Base-by-base conservation (phyloP, 2,797 vertebrate species). In the Xenops minutus region DNA sequence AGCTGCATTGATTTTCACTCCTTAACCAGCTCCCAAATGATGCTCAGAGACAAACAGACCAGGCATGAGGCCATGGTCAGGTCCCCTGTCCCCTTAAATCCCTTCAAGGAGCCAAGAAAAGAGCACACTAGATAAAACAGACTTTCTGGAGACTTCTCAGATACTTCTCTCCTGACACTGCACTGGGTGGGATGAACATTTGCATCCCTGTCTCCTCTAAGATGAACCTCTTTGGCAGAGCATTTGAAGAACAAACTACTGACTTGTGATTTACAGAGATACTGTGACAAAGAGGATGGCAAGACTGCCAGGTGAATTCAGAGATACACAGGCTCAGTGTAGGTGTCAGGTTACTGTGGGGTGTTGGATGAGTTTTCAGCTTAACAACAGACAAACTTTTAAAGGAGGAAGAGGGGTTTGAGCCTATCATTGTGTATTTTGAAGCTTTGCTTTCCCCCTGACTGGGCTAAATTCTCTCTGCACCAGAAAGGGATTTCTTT, bases 31-130 rank as follows among this genome's bases (percentile, higher is more conserved):
- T 82, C 71, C 48, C 2, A 3, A 36, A 56, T 0, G 4, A n/a
- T 14, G 9, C 55, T 88, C 29, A n/a, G 75, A 63, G 29, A 48
- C 22, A 23, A 79, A 23, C 4, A 76, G 51, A 41, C 4, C 36
- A 82, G 44, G 10, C 1, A 1, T 26, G 37, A 44, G 19, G 29
- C 34, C 2, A 1, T 18, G 32, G 7, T 37, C 41, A 4, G 13
- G 21, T 68, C 22, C 14, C 26, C 34, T 63, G n/a, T 74, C 26
- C 69, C 43, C 12, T 0, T 54, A 29, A 59, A 32, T 49, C 36
- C 27, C 58, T 39, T 9, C 69, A 74, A 36, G 36, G 44, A 84
- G 32, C 2, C 27, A 54, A 72, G 26, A 5, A 56, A 64, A 64
- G 37, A 79, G 18, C 39, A 74, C 14, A 63, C 12, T 36, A 71